These are phyloP conservation scores for Strigops habroptila DNA, from an alignment of 2,113 vertebrate genomes.

Conservation along the genomic window DNA sequence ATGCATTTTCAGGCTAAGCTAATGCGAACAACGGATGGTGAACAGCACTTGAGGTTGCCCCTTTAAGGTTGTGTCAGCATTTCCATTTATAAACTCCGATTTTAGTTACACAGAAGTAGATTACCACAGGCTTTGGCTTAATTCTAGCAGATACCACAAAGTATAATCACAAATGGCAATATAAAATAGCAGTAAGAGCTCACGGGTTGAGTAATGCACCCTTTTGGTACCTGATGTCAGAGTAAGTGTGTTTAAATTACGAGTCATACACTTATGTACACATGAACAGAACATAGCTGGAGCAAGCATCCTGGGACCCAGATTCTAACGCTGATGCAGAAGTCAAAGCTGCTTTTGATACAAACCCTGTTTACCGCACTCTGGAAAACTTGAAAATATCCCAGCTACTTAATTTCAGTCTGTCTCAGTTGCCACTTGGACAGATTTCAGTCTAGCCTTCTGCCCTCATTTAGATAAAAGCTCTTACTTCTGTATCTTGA, in stretches of 20 bases:
- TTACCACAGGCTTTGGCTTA: not conserved
- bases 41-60: constrained; percentile 32
- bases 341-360: not conserved
- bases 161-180: not conserved
- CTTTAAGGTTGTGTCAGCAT: constrained; percentile 56
- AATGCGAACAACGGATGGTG: constrained; percentile 19
- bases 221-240: not conserved
- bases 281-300: not conserved
- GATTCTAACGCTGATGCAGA: not conserved
- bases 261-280: not conserved
- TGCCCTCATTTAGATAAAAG: constrained; percentile 32
- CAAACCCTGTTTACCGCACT: not conserved
- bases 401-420: not conserved
- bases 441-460: not conserved
- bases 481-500: not conserved
- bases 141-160: constrained; percentile 18
- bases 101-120: constrained; percentile 34
- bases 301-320: not conserved
- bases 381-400: not conserved
- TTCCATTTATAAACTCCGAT: constrained; percentile 52
- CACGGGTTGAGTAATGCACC: not conserved
- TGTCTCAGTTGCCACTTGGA: not conserved
- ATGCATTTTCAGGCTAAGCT: constrained; percentile 39
- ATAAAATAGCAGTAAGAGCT: not conserved
- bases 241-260: not conserved